Percentiles rank a stretch among this genome's conserved stretches.
These are phyloP conservation scores for Siderastrea siderea DNA, from an alignment of 92 coral and sea anemone species.

Conservation along the genomic window DNA sequence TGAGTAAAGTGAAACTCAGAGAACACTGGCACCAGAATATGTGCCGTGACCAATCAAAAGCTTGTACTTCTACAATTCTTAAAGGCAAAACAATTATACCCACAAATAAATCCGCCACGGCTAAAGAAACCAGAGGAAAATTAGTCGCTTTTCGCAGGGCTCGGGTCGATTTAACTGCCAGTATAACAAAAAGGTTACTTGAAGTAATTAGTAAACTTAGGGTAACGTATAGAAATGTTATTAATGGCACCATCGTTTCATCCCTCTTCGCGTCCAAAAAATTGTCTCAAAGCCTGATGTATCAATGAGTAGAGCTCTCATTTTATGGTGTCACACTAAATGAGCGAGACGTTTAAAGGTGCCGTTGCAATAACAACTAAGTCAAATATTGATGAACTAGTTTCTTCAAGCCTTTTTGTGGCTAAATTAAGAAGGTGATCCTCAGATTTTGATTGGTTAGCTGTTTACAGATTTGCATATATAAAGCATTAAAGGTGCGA, in stretches of 20 bases:
- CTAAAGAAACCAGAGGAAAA: slow-evolving; percentile 57
- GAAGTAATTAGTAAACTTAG: slow-evolving; percentile 54
- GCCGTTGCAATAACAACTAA: neutral
- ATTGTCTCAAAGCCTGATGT: too few species aligned
- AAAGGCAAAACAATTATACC: slow-evolving; percentile 64
- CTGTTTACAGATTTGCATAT: neutral
- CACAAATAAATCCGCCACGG: slow-evolving; percentile 57
- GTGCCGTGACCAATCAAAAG: slow-evolving; percentile 47
- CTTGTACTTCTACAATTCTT: slow-evolving; percentile 48
- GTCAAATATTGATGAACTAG: neutral
- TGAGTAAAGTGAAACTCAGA: slow-evolving; percentile 59
- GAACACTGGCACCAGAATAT: slow-evolving; percentile 57
- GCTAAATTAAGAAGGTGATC: neutral
- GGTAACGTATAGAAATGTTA: slow-evolving; percentile 23
- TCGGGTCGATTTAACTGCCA: slow-evolving; percentile 56
- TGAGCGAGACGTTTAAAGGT: neutral
- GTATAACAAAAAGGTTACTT: slow-evolving; percentile 49
- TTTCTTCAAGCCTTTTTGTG: neutral
- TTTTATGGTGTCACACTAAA: too few species aligned
- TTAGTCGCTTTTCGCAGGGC: slow-evolving; percentile 58
- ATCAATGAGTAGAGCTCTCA: too few species aligned
- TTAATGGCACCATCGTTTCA: slow-evolving; percentile 15
- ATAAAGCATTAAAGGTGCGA: neutral
- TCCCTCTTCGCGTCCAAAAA: neutral
- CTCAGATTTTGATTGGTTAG: neutral